Conservation (phyloP, 1,140 invertebrate species). For the Ruditapes philippinarum region DNA sequence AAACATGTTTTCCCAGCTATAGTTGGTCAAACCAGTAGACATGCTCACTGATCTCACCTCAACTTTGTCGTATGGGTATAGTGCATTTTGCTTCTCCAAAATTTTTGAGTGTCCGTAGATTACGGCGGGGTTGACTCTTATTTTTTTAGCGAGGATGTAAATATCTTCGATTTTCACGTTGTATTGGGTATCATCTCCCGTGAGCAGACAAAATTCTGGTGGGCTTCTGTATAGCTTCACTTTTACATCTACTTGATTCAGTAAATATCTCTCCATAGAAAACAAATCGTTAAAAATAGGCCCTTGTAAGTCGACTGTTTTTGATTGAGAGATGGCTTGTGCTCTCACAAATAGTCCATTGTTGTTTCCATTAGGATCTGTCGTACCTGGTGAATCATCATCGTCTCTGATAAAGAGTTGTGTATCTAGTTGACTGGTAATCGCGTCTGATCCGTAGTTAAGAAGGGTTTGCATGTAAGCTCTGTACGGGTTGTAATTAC, state of each 20-base stretch:
- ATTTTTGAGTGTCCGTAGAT: conserved; percentile 34
- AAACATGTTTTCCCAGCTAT: conserved; percentile 60
- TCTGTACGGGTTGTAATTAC: conserved; percentile 65
- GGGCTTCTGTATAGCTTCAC: conserved; percentile 39
- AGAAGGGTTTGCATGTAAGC: conserved; percentile 31
- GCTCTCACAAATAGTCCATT: conserved; percentile 25
- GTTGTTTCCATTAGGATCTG: conserved; percentile 27
- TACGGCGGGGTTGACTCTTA: conserved; percentile 15
- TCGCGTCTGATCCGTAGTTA: not conserved
- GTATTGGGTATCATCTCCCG: not conserved
- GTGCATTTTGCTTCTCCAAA: conserved; percentile 19
- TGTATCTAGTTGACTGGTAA: not conserved
- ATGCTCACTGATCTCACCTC: conserved; percentile 38
- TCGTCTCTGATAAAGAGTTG: not conserved
- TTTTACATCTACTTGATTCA: conserved; percentile 59
- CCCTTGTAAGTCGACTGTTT: not conserved
- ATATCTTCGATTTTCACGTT: conserved; percentile 43
- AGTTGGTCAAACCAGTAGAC: conserved; percentile 23
- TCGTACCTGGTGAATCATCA: not conserved
- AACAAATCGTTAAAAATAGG: conserved; percentile 50
- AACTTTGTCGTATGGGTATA: conserved; percentile 2
- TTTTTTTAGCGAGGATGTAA: not conserved
- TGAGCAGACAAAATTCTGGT: conserved; percentile 17
- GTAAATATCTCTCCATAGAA: conserved; percentile 47
- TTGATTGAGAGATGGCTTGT: not conserved